Base-by-base conservation (phyloP, 2,797 vertebrate genomes). In the Lithobates pipiens region DNA sequence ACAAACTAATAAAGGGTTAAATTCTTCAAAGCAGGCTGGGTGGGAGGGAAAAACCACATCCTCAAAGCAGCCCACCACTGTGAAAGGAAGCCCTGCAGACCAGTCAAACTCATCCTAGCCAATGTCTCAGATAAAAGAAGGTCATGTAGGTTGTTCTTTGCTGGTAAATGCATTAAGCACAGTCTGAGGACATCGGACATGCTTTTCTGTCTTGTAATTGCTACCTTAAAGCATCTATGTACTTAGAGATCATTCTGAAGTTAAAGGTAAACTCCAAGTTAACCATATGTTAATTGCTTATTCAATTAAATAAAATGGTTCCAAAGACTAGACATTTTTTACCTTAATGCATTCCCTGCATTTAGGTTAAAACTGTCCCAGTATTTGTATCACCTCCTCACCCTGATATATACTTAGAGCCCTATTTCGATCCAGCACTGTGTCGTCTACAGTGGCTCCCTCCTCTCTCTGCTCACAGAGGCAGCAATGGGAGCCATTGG, bases 141-240 rank as follows among this genome's bases (percentile, higher is more conserved):
- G 72, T 85, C 77, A 85, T 50, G 63, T 8, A 57, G 71, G 77
- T 81, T 85, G 72, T n/a, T 15, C 10, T 34, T 69, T 85, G 72
- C 73, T 81, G 78, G 84, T 61, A 86, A 86, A 86, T 63, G 29
- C 78, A 82, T 86, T 82, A 86, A 77, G 73, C 6, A 23, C 11
- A 70, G 39, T 68, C 29, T 27, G 23, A 71, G 61, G 82, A 54
- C 39, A 61, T 39, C 18, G 10, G 42, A 29, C 57, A 27, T 77
- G 29, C 42, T 23, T 68, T 75, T 80, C 23, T 65, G 25, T 42
- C 32, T 75, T 85, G 44, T 42, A 80, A 69, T 80, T 70, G 25
- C 44, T 63, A 73, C 46, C 10, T 44, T 44, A 9, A 29, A 77
- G 44, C n/a, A 71, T 77, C 65, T 72, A 13, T 84, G 70, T 71